Percentiles rank a stretch among this genome's conserved stretches.
Evolutionary conservation across 2,888 invertebrate species (phyloP).

Genomic region (Exephanes ischioxanthus): DNA sequence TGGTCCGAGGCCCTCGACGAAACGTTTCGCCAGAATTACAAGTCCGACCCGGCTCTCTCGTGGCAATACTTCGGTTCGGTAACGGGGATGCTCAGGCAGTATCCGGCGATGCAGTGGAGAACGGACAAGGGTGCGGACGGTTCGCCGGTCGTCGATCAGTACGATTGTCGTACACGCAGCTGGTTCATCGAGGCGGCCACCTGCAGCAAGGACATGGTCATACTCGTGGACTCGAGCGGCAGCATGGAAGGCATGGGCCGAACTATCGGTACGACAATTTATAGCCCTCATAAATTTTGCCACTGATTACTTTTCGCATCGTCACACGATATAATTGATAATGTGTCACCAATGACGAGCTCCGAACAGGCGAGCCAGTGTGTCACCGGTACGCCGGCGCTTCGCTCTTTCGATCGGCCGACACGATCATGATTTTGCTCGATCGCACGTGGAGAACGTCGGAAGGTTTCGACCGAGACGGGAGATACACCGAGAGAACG

Average conservation of each 20-base stretch:
- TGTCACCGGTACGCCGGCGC: conserved; percentile 17
- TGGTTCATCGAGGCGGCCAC: conserved; percentile 99
- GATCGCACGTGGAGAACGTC: neutral
- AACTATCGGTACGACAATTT: conserved; percentile 85
- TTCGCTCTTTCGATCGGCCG: conserved; percentile 34
- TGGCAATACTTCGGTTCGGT: conserved; percentile 99
- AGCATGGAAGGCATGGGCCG: conserved; percentile 95
- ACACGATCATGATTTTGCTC: conserved; percentile 42
- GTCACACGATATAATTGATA: conserved; percentile 61
- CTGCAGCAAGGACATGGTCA: conserved; percentile 98
- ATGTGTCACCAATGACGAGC: conserved; percentile 48
- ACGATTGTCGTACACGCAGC: conserved; percentile 96
- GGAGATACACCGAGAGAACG: conserved; percentile 87
- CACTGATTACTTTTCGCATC: conserved; percentile 36
- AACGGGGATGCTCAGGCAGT: conserved; percentile 96
- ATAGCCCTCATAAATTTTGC: neutral
- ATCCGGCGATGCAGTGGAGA: conserved; percentile 88
- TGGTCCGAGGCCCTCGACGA: conserved; percentile 96
- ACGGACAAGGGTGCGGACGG: conserved; percentile 69
- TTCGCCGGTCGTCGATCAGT: conserved; percentile 89
- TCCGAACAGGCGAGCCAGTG: conserved; percentile 7
- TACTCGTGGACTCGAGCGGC: conserved; percentile 97
- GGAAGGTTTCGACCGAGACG: neutral
- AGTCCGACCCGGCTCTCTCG: conserved; percentile 94
- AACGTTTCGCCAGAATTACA: conserved; percentile 94